A percentile compares a stretch with the other conserved stretches of the same genome.
Evolutionary conservation across 1,140 invertebrate genomes (phyloP).

Genomic region (Cyclina sinensis): DNA sequence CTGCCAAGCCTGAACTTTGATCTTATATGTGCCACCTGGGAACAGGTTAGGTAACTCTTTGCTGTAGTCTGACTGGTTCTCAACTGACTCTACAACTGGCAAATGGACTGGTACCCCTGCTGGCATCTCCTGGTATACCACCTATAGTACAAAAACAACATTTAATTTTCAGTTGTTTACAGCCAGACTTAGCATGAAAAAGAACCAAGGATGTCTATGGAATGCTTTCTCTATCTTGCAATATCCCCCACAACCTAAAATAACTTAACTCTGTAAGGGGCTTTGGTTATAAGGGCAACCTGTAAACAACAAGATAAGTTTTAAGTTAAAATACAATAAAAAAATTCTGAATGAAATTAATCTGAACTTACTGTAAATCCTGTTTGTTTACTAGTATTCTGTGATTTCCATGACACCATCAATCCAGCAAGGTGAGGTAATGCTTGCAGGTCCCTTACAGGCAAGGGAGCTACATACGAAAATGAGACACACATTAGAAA

Average conservation of each 20-base stretch:
- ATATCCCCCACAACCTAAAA: no score
- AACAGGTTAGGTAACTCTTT: constrained; percentile 24
- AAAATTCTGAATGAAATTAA: background rate
- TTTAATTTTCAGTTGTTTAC: no score
- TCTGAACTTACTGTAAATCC: constrained; percentile 45
- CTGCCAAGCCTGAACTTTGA: constrained; percentile 58
- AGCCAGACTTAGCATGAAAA: no score
- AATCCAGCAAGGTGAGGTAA: constrained; percentile 14
- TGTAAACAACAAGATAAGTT: no score
- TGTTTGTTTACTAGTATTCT: constrained; percentile 43
- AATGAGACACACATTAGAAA: no score
- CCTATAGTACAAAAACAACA: no score
- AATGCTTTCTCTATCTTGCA: no score
- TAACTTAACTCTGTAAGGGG: no score
- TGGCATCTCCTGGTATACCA: constrained; percentile 42
- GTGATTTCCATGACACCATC: constrained; percentile 30
- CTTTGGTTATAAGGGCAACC: no score
- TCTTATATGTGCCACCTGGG: constrained; percentile 58
- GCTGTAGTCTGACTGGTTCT: constrained; percentile 40
- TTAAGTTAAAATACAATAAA: no score
- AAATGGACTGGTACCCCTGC: constrained; percentile 9
- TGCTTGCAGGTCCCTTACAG: constrained; percentile 27
- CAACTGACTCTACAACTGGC: constrained; percentile 8
- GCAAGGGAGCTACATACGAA: constrained; percentile 38
- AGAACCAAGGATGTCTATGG: no score